Evolutionary conservation across 2,888 invertebrate species (phyloP), one percentile per base, ranked within the genome.

Genomic region (Nomada fabriciana): DNA sequence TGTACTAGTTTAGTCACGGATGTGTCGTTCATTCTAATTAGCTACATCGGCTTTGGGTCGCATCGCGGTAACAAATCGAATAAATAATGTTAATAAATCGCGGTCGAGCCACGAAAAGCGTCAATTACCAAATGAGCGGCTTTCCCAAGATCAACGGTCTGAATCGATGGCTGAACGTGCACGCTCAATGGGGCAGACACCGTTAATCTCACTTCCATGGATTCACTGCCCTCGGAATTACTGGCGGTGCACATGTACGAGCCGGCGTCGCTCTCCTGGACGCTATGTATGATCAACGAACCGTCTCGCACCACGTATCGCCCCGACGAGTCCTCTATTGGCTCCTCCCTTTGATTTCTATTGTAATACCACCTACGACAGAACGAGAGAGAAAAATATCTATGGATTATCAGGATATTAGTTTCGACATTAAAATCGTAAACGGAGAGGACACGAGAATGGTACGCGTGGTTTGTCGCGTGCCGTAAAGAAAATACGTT

Each of bases 181-280:
- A 94, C 93, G 80, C 91, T 92, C 57, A 94, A 89, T 15, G 94
- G 91, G 25, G 94, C 93, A 50, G 93, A 93, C 76, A 94, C 94
- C 23, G 94, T 94, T 76, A 95, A 89, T 86, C 95, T 94, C 57
- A 95, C 94, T 92, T 95, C 95, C 74, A 95, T 91, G 20, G 94
- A 94, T 90, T 95, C 95, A 85, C 94, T 95, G 50, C 95, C 95
- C 85, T 95, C 95, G 7, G 94, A 93, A 87, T 95, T 95, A 74
- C 94, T 95, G 29, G 95, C 95, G 23, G 95, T 95, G 90, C 95
- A 95, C 86, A 94, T 94, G 89, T 95, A 95, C 13, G 94, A 93
- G 0, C 95, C 95, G 64, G 94, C 94, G 87, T 95, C 95, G 20
- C 91, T 90, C 87, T 94, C 94, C 78, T 94, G 94, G 42, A 95